Percentiles rank a stretch among this genome's conserved stretches.
Evolutionary conservation across 2,797 vertebrate species (phyloP).

Genomic region (Lepidocolaptes lacrymiger): DNA sequence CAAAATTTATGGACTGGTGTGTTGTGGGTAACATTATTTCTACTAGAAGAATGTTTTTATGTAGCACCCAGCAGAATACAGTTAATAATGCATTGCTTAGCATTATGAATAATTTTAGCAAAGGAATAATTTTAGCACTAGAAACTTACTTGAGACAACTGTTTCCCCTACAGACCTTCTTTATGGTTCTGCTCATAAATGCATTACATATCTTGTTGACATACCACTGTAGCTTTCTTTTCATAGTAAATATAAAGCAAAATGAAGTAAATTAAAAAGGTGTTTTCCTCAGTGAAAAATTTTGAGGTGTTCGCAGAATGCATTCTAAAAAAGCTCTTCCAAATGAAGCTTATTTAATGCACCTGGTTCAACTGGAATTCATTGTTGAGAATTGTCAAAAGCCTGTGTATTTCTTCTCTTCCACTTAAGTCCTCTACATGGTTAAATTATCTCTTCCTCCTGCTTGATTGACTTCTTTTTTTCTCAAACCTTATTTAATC

Average conservation of each 20-base stretch:
- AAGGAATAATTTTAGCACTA: constrained; percentile 57
- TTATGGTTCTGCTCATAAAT: constrained; percentile 36
- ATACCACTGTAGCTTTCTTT: constrained; percentile 3
- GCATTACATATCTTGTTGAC: not conserved
- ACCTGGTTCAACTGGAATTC: not conserved
- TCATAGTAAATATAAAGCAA: not conserved
- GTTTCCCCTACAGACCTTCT: not conserved
- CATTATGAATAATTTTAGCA: constrained; percentile 70
- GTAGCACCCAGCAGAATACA: constrained; percentile 49
- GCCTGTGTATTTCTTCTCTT: not conserved
- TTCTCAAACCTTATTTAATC: not conserved
- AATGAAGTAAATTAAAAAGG: not conserved
- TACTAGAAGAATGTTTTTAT: constrained; percentile 40
- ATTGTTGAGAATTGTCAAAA: not conserved
- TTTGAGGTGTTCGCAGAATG: not conserved
- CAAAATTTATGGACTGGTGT: constrained; percentile 62
- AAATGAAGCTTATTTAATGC: not conserved
- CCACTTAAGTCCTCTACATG: not conserved
- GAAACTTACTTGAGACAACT: constrained; percentile 21
- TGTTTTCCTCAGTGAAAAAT: not conserved
- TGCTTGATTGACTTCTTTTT: not conserved
- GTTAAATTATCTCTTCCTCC: not conserved
- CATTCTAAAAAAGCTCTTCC: not conserved
- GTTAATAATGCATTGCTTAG: constrained; percentile 67
- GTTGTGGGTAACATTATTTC: constrained; percentile 43